phyloP scores from a whole-genome alignment of 2,797 vertebrate species.

The Crenichthys baileyi region DNA sequence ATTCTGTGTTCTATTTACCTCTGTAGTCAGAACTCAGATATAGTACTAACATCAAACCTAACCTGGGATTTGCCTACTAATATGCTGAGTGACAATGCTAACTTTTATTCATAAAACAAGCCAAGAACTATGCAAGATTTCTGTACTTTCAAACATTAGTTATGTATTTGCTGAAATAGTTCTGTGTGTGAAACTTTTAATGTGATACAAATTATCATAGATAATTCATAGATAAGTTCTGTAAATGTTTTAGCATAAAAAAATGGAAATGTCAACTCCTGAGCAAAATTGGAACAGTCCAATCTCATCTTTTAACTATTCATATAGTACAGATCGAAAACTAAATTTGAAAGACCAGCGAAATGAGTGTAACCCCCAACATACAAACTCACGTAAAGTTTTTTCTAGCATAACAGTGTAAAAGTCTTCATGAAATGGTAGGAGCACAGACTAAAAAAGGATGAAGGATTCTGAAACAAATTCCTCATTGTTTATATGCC shows the following conservation, averaged over 20 bases:
- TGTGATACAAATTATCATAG: too few relatives aligned
- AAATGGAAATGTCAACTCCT: too few relatives aligned
- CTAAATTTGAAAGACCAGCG: too few relatives aligned
- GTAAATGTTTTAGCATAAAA: too few relatives aligned
- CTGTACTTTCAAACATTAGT: too few relatives aligned
- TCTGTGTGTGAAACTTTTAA: too few relatives aligned
- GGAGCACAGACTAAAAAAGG: neutral
- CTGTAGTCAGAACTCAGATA: neutral
- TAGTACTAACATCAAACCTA: neutral
- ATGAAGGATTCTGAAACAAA: neutral
- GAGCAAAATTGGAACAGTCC: neutral
- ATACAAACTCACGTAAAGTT: too few relatives aligned
- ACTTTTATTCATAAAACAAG: neutral
- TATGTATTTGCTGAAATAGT: too few relatives aligned
- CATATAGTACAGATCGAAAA: neutral
- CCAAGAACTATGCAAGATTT: neutral
- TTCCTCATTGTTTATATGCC: neutral
- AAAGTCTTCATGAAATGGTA: slow-evolving; percentile 4
- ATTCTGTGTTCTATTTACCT: neutral
- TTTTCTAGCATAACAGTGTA: neutral
- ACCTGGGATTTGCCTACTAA: neutral
- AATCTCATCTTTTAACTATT: neutral
- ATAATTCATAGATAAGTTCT: too few relatives aligned
- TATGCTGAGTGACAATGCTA: neutral
- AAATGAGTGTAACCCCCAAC: neutral